Evolutionary conservation across 2,113 vertebrate genomes (phyloP).

Genomic region (Cottus gobio): DNA sequence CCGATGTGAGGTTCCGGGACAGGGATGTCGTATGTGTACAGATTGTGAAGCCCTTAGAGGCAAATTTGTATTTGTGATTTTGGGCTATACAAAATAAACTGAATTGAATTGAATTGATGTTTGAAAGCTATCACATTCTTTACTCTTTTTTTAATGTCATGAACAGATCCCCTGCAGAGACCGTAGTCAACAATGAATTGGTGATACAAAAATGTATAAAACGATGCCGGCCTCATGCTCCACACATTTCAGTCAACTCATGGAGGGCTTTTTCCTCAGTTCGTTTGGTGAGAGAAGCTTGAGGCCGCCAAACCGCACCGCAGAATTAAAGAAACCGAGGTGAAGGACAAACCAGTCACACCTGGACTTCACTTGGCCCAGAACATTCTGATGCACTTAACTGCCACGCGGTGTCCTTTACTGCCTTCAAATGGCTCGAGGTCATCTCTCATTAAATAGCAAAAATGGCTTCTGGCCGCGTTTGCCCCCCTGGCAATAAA

Average conservation of each 20-base stretch:
- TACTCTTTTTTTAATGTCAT: neutral
- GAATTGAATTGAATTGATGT: too few species aligned
- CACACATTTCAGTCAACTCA: too few species aligned
- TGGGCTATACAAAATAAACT: too few species aligned
- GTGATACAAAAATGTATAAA: too few species aligned
- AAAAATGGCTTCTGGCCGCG: constrained; percentile 61
- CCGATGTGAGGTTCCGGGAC: too few species aligned
- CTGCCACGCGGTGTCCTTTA: constrained; percentile 67
- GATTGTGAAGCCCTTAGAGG: too few species aligned
- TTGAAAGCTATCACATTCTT: neutral
- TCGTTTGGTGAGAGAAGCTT: constrained; percentile 33
- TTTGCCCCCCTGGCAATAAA: constrained; percentile 59
- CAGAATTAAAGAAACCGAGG: neutral
- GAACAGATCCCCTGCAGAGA: neutral
- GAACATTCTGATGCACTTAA: constrained; percentile 57
- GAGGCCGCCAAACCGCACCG: constrained; percentile 55
- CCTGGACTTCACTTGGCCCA: neutral
- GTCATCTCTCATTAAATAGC: constrained; percentile 78
- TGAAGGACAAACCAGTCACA: constrained; percentile 4
- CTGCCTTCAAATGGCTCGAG: constrained; percentile 74
- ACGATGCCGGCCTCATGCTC: too few species aligned
- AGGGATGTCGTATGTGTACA: too few species aligned
- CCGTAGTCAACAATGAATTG: neutral
- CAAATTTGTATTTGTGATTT: too few species aligned
- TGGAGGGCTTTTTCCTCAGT: neutral